Base-by-base conservation (phyloP, 2,113 vertebrate genomes). In the Paratilapia polleni region DNA sequence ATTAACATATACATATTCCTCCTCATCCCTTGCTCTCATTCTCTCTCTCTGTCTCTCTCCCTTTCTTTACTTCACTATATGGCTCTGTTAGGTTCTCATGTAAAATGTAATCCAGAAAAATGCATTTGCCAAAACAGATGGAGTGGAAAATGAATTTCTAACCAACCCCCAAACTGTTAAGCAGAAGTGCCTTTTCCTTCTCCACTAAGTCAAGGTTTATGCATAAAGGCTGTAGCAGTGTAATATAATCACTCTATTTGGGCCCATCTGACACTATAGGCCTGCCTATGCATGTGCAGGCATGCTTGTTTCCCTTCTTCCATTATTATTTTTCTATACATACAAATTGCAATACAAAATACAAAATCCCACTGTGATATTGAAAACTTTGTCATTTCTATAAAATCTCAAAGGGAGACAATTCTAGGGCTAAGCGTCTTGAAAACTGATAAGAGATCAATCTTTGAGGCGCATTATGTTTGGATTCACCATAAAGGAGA, bases 111-210 rank as follows among this genome's bases (percentile, higher is more conserved):
- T 91, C 81, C 89, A 85, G 52, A 70, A 85, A 88, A 93, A 85
- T 74, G 70, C 78, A 89, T 92, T 94, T 90, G 68, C 83, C 17
- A 84, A 82, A 79, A 88, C 87, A 94, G 91, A 91, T 90, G 83
- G 80, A 94, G 94, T 63, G n/a, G 87, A 92, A 94, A 93, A 94
- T 94, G 61, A 76, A 87, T 92, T 93, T 89, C 80, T 88, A 86
- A 82, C 64, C 88, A 84, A 60, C 79, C 85, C 84, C 47, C 80
- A 83, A 88, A 85, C 79, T 86, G 85, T 84, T 82, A 87, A 84
- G 49, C 78, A 76, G 85, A 89, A 78, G 61, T 80, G 64, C 83
- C 63, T 81, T 77, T 85, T 60, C n/a, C 66, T 80, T n/a, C 82
- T 22, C 70, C 68, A 41, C 20, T 24, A 64, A 81, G 80, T 83